Conservation (phyloP, 2,888 invertebrate species). For the Galeruca laticollis region DNA sequence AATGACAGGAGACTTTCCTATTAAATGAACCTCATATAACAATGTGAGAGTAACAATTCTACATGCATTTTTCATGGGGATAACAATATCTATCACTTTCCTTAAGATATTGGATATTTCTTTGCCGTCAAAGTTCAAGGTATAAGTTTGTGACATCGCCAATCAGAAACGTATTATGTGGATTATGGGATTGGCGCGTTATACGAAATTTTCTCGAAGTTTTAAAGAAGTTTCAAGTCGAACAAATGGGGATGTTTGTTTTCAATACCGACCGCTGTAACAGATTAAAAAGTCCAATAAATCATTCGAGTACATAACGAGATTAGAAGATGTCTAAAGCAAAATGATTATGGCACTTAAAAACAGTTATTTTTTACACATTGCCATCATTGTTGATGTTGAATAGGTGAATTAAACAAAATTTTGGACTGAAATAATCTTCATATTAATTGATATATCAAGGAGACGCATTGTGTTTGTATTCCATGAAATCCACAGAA, state of each 20-base stretch:
- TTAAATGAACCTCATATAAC: constrained; percentile 13
- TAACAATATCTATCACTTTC: constrained; percentile 24
- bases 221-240: constrained; percentile 29
- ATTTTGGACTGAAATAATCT: too few species aligned
- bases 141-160: constrained; percentile 28
- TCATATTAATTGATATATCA: too few species aligned
- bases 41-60: constrained; percentile 23
- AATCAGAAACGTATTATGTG: constrained; percentile 35
- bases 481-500: too few species aligned
- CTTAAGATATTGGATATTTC: constrained; percentile 23
- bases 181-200: constrained; percentile 32
- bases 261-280: constrained; percentile 20
- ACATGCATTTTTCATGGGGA: constrained; percentile 31
- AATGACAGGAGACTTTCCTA: not conserved
- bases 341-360: not conserved
- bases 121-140: constrained; percentile 26
- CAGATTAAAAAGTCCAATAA: constrained; percentile 23
- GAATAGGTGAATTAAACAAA: too few species aligned
- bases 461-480: too few species aligned
- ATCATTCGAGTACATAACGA: constrained; percentile 22
- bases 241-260: constrained; percentile 29
- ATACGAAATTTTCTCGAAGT: constrained; percentile 8
- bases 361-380: not conserved
- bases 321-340: constrained; percentile 12
- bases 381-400: not conserved